Evolutionary conservation across 2,113 vertebrate species (phyloP).

Genomic region (Turdus rufiventris): DNA sequence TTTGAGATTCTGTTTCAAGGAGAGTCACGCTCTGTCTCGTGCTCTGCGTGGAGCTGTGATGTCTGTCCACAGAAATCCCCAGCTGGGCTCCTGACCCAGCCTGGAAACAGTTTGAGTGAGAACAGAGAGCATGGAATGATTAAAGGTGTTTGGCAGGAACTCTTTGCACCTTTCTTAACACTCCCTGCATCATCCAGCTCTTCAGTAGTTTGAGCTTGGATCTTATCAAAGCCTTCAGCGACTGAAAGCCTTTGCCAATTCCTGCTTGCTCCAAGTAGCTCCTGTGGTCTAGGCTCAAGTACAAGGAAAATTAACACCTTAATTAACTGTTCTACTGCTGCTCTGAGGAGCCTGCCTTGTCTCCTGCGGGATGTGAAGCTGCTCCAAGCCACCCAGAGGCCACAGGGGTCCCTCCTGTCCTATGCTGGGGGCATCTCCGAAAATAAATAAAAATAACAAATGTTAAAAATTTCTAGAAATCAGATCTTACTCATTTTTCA

Average conservation of each 20-base stretch:
- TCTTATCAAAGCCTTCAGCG: not conserved
- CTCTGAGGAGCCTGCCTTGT: not conserved
- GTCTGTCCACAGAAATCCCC: not conserved
- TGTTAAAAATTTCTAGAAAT: not conserved
- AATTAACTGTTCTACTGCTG: not conserved
- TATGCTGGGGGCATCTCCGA: not conserved
- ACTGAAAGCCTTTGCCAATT: not conserved
- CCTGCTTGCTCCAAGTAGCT: not conserved
- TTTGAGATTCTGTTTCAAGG: not conserved
- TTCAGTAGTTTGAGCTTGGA: not conserved
- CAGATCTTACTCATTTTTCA: not conserved
- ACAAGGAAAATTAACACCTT: not conserved
- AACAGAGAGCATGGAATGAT: not conserved
- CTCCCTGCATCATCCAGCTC: not conserved
- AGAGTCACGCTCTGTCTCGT: not conserved
- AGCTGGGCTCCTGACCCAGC: not conserved
- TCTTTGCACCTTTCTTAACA: slow-evolving; percentile 13
- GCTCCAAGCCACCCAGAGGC: not conserved
- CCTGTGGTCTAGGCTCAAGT: not conserved
- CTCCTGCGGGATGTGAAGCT: not conserved
- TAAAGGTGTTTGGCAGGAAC: slow-evolving; percentile 18
- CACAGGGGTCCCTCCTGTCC: not conserved
- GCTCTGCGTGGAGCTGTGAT: not conserved
- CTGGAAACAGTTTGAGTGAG: not conserved
- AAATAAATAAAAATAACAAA: not conserved